Evolutionary conservation across 1,140 invertebrate genomes (phyloP).

Genomic region (Procambarus clarkii): DNA sequence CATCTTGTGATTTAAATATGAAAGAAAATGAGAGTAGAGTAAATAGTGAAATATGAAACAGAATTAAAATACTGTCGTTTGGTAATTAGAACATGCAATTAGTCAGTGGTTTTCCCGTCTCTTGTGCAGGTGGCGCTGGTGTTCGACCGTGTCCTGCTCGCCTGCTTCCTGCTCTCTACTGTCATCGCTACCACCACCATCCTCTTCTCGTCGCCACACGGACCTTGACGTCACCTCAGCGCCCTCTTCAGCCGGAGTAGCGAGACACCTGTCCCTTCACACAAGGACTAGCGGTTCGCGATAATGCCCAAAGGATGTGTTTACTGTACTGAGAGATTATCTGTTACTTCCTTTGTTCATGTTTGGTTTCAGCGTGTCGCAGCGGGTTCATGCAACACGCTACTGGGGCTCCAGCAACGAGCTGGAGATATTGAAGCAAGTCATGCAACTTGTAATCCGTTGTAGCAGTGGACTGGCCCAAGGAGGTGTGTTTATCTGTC

Average conservation of each 20-base stretch:
- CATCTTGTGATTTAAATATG: no score
- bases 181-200: slow-evolving; percentile 72
- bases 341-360: not conserved
- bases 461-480: not conserved
- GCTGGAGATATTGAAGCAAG: not conserved
- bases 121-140: slow-evolving; percentile 82
- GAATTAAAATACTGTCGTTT: no score
- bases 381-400: not conserved
- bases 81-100: no score
- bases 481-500: not conserved
- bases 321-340: not conserved
- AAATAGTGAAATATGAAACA: no score
- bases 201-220: slow-evolving; percentile 41
- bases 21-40: no score
- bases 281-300: not conserved
- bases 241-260: not conserved
- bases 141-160: slow-evolving; percentile 81
- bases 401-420: no score
- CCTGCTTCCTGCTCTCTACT: slow-evolving; percentile 83
- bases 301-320: not conserved
- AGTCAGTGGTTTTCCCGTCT: not conserved
- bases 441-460: not conserved
- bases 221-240: slow-evolving; percentile 12
- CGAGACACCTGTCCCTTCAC: not conserved
- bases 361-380: not conserved